Evolutionary conservation across 2,888 invertebrate genomes (phyloP).

Genomic region (Lasioglossum vierecki): DNA sequence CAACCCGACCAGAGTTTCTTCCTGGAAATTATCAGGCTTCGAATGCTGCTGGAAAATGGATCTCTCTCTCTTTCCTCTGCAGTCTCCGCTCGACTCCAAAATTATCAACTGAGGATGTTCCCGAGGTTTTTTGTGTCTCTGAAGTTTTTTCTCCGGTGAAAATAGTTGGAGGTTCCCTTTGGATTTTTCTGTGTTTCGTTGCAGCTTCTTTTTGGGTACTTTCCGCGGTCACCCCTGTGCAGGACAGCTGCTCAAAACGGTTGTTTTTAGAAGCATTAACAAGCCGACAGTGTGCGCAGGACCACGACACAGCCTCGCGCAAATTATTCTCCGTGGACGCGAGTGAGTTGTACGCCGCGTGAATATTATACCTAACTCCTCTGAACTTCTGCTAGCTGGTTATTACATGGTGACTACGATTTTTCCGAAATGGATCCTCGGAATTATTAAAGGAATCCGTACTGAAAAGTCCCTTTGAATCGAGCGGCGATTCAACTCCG

Average conservation of each 20-base stretch:
- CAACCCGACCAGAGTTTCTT: background rate
- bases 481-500: too few species aligned
- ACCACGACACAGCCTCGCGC: background rate
- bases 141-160: background rate
- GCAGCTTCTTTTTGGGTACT: background rate
- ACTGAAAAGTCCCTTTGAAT: too few species aligned
- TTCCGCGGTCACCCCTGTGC: background rate
- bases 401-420: background rate
- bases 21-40: background rate
- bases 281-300: background rate
- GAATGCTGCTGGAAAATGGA: background rate
- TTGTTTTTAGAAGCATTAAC: constrained; percentile 29
- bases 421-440: background rate
- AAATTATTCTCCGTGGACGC: constrained; percentile 14
- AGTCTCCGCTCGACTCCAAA: background rate
- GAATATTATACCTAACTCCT: constrained; percentile 27
- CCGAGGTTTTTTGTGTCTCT: background rate
- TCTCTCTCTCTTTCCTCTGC: background rate
- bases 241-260: background rate
- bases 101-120: background rate
- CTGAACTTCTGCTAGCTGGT: background rate
- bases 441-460: background rate
- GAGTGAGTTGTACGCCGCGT: background rate
- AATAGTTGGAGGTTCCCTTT: too few species aligned
- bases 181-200: background rate